Evolutionary conservation across 2,888 invertebrate genomes (phyloP), one percentile per base, ranked within the genome.

Genomic region (Eudemis profundana): DNA sequence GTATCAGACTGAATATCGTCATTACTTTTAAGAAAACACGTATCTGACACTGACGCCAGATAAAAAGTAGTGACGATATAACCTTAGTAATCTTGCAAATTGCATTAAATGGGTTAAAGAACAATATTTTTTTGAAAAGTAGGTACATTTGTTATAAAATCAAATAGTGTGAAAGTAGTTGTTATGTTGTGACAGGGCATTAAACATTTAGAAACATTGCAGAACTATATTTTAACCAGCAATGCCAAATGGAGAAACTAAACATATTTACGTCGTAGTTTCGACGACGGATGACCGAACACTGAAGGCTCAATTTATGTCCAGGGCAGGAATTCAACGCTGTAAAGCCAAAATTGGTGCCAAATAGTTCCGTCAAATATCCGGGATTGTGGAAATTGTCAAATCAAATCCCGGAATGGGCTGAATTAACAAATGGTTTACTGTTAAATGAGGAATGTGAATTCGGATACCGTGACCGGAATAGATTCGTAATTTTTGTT

Each of bases 281-380:
- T 17, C 10, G n/a, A 15, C 17, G 27, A 42, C 40, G 4, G 17
- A 54, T 27, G 40, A 4, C 15, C 4, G 17, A 56, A 56, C 7
- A 2, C 15, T 42, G 19, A 14, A 29, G 29, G 15, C 14, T 61
- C 33, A 61, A 33, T 61, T 51, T 51, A 51, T 40, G 42, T 29
- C 4, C 33, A 15, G 15, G 10, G n/a, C 29, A 4, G 51, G 44
- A 44, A 44, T 50, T 29, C 27, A 2, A 10, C 42, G 61, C 51
- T 61, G 49, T 42, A 23, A 42, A 50, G 21, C 33, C 40, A 49
- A 51, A 42, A 42, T 49, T 23, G 40, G 42, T 56, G 33, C 33
- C 29, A 63, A 62, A 63, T 49, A 63, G 40, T 50, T 56, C 49
- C 49, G 23, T 46, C 63, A 1, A 50, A 63, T 49, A 40, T 63